Base-by-base conservation (phyloP, 2,797 vertebrate species). In the Gephyroberyx darwinii region DNA sequence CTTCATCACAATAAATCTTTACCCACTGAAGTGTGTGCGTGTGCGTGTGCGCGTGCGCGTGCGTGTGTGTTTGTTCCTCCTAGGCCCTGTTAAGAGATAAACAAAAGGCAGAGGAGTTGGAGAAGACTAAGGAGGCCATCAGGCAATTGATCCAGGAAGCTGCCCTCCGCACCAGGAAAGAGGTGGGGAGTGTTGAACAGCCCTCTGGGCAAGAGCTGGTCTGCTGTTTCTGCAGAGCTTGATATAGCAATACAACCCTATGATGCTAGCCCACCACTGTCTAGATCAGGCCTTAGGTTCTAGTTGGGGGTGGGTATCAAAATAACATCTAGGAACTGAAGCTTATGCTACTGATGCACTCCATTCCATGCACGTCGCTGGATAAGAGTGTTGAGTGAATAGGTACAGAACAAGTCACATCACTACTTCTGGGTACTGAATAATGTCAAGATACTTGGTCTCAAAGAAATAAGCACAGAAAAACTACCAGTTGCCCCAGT, bases 31-130 rank as follows among this genome's bases (percentile, higher is more conserved):
- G 58, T 69, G 2, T 2, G 13, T 53, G 0, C 26, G 39, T 37
- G 45, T 65, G 2, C 22, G 39, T 31, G 20, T 52, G 20, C 19
- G 5, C 30, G 10, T 20, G 47, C 41, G 33, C 33, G 5, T 67
- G 14, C 26, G 2, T 35, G 4, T 61, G 16, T 73, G 54, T 19
- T 7, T 3, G 71, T 37, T 78, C 58, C 56, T 60, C 50, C 66
- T 80, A 99, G 98, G 95, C 92, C 55, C 82, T 96, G 60, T 79
- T 98, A 75, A 92, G 90, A 82, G 95, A 98, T 78, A 98, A 96
- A 76, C 96, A 97, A 84, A 97, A 94, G 85, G 89, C 91, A 69
- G 95, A 96, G 20, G 94, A 96, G 67, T 86, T 96, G 12, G 92
- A 95, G 89, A 96, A 94, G 81, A 95, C 96, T 87, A 96, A 95